Evolutionary conservation across 2,797 vertebrate genomes (phyloP).

Genomic region (Acipenser ruthenus): DNA sequence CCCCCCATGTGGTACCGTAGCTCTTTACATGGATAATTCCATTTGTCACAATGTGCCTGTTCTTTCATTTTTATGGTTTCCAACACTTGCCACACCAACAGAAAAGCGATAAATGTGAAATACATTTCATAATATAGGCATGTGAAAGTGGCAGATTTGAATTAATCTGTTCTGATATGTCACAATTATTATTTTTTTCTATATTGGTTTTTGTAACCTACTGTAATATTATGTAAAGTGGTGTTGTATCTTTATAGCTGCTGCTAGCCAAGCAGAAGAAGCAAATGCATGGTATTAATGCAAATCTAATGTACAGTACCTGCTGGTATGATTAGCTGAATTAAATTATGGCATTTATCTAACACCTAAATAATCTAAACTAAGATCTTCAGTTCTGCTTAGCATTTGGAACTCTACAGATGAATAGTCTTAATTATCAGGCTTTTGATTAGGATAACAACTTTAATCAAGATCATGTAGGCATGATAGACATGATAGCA

Average conservation of each 20-base stretch:
- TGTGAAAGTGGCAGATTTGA: neutral
- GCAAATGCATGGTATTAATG: slow-evolving; percentile 63
- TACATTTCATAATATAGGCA: neutral
- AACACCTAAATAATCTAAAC: slow-evolving; percentile 75
- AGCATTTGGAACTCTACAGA: slow-evolving; percentile 64
- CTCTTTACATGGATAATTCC: no score
- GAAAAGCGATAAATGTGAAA: no score
- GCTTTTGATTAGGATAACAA: slow-evolving; percentile 77
- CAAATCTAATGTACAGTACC: slow-evolving; percentile 70
- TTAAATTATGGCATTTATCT: slow-evolving; percentile 71
- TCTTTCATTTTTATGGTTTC: no score
- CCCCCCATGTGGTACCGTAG: no score
- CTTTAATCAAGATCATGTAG: slow-evolving; percentile 67
- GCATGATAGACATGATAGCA: slow-evolving; percentile 66
- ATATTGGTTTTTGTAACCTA: slow-evolving; percentile 19
- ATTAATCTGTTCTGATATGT: neutral
- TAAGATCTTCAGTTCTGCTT: slow-evolving; percentile 63
- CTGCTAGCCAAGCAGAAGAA: slow-evolving; percentile 31
- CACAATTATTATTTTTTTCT: neutral
- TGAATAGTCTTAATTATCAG: slow-evolving; percentile 74
- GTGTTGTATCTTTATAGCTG: slow-evolving; percentile 38
- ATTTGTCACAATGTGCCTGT: no score
- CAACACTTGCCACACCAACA: no score
- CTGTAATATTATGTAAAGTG: slow-evolving; percentile 40
- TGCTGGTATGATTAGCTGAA: slow-evolving; percentile 71